Evolutionary conservation across 2,888 invertebrate genomes (phyloP).

Genomic region (Aphrophora alni): DNA sequence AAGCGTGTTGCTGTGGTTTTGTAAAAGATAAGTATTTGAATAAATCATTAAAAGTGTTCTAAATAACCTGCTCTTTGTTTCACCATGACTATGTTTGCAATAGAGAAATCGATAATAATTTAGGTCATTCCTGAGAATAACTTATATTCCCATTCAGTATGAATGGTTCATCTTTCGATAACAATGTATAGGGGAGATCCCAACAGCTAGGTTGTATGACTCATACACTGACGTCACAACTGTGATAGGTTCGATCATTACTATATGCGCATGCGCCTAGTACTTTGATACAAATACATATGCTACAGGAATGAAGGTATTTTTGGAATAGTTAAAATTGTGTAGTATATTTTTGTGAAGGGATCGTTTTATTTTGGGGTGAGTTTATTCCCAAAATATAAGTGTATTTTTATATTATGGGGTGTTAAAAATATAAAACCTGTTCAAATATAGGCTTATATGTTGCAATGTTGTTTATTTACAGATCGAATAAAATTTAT

Average conservation of each 20-base stretch:
- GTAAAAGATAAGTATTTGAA: too few species aligned
- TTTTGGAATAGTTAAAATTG: not conserved
- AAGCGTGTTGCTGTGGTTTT: too few species aligned
- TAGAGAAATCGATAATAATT: not conserved
- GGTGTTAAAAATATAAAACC: too few species aligned
- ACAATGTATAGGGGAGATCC: not conserved
- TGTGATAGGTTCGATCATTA: not conserved
- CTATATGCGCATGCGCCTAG: not conserved
- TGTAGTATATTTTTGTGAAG: not conserved
- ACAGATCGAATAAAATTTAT: too few species aligned
- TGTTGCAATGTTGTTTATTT: too few species aligned
- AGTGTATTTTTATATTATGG: not conserved
- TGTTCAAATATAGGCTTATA: too few species aligned
- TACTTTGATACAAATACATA: not conserved
- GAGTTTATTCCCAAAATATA: not conserved
- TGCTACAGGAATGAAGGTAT: not conserved
- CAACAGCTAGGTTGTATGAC: not conserved
- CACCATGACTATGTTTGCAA: too few species aligned
- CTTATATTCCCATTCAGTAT: not conserved
- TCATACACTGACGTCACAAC: not conserved
- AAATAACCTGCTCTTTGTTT: too few species aligned
- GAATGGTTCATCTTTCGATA: not conserved
- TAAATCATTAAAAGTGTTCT: too few species aligned
- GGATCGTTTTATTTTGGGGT: not conserved
- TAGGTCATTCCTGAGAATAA: not conserved